These are phyloP conservation scores for Aphaenogaster rudis DNA, from an alignment of 1,140 invertebrate species.

Conservation along the genomic window DNA sequence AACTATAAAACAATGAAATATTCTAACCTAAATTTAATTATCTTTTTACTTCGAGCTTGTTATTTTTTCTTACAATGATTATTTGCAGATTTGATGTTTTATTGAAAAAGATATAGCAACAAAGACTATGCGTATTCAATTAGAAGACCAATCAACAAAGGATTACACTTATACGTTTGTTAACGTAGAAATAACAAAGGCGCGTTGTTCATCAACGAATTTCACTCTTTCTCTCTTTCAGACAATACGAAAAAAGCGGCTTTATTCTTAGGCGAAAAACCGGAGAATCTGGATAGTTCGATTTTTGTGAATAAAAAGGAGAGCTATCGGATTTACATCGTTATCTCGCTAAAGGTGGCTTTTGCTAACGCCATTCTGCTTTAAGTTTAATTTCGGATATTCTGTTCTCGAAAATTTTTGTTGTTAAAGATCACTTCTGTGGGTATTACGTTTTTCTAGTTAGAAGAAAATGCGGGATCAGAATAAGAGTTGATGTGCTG, in stretches of 20 bases:
- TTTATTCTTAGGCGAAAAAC: neutral
- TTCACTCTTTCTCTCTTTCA: neutral
- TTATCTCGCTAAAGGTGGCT: neutral
- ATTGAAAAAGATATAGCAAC: neutral
- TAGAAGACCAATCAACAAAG: neutral
- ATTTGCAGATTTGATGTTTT: neutral
- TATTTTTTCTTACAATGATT: neutral
- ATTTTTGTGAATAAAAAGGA: neutral
- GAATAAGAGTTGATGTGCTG: conserved; percentile 25
- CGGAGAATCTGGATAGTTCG: neutral
- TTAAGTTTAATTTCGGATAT: neutral
- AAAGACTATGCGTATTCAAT: neutral
- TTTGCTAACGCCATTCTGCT: neutral
- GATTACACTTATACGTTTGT: neutral
- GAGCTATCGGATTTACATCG: neutral
- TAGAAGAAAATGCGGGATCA: neutral
- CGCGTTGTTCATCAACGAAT: neutral
- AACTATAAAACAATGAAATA: neutral
- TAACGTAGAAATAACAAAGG: conserved; percentile 3
- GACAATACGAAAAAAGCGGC: neutral
- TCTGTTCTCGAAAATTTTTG: neutral
- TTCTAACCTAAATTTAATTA: neutral
- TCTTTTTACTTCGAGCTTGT: neutral
- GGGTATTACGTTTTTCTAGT: conserved; percentile 13
- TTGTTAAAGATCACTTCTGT: neutral